Conservation (phyloP, 2,113 vertebrate species). For the Zootoca vivipara region DNA sequence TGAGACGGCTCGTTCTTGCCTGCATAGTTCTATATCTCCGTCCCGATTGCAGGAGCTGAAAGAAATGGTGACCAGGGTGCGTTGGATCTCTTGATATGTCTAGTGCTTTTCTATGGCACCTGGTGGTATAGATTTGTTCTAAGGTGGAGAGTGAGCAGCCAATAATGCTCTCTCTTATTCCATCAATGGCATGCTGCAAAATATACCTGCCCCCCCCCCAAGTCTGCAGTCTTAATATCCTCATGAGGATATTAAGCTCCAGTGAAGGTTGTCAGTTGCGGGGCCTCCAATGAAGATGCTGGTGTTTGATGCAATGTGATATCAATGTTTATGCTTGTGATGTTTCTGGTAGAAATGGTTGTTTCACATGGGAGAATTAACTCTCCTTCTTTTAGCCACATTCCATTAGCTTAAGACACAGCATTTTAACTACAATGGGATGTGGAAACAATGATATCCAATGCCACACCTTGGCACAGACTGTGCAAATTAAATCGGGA, state of each 20-base stretch:
- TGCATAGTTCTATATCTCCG: no score
- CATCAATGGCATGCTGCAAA: not conserved
- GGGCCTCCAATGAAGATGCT: not conserved
- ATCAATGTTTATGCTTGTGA: not conserved
- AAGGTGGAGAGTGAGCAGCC: no score
- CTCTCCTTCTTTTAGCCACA: not conserved
- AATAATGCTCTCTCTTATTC: no score
- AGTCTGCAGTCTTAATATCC: not conserved
- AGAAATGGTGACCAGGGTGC: no score
- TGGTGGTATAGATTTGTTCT: no score
- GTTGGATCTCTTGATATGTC: no score
- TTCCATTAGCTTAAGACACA: not conserved
- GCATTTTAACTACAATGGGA: not conserved
- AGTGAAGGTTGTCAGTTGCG: not conserved
- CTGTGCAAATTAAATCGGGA: fast-evolving
- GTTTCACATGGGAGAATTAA: not conserved
- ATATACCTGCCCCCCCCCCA: not conserved
- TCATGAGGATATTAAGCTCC: not conserved
- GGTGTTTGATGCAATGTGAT: not conserved
- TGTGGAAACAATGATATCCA: not conserved
- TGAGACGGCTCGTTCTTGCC: no score
- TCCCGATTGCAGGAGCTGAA: no score
- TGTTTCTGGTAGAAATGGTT: not conserved
- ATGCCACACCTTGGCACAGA: not conserved
- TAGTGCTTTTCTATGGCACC: no score